Evolutionary conservation across 1,140 invertebrate genomes (phyloP).

Genomic region (Cherax quadricarinatus): DNA sequence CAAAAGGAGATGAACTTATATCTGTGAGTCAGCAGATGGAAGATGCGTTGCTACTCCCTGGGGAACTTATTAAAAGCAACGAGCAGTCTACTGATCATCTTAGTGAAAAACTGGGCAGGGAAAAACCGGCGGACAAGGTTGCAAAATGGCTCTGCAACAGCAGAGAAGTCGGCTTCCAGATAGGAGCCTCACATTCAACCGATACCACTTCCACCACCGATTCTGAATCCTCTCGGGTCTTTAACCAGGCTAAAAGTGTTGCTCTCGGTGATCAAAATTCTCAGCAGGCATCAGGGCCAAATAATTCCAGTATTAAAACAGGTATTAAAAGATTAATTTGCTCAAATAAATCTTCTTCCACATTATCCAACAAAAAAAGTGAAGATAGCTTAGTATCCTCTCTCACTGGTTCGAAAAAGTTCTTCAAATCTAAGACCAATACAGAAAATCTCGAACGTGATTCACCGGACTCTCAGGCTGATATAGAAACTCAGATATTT

Average conservation of each 20-base stretch:
- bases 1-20: neutral
- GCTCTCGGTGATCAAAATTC: neutral
- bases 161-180: constrained; percentile 51
- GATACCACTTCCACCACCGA: constrained; percentile 5
- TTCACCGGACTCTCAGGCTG: neutral
- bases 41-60: neutral
- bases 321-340: neutral
- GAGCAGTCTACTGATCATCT: neutral
- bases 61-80: neutral
- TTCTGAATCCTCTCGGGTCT: neutral
- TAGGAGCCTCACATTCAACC: constrained; percentile 35
- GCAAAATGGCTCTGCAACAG: constrained; percentile 53
- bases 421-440: neutral
- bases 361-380: neutral
- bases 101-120: constrained; percentile 30
- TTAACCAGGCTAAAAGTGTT: neutral
- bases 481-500: constrained; percentile 27
- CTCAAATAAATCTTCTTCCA: neutral
- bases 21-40: constrained; percentile 37
- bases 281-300: neutral
- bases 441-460: neutral
- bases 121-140: constrained; percentile 41
- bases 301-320: neutral
- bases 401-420: neutral
- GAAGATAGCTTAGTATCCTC: neutral